A percentile compares a stretch with the other conserved stretches of the same genome.
These are phyloP conservation scores for Dicentrarchus labrax DNA, from an alignment of 2,113 vertebrate genomes.

Conservation along the genomic window DNA sequence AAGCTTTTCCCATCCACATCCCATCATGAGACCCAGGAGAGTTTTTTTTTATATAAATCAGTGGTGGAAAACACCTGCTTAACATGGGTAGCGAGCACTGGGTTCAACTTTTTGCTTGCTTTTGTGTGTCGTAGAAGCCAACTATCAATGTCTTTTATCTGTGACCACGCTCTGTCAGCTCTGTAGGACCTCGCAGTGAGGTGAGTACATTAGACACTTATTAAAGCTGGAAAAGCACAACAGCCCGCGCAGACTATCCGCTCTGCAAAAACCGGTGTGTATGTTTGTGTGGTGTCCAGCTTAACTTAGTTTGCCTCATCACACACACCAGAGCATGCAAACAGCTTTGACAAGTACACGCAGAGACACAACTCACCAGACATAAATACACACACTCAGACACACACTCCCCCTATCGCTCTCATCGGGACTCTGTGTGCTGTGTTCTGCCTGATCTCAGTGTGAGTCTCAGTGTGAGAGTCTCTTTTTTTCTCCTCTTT, in stretches of 20 bases:
- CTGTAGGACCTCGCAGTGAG: conserved; percentile 34
- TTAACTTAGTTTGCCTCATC: conserved; percentile 50
- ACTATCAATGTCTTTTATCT: conserved; percentile 35
- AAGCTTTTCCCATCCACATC: background rate
- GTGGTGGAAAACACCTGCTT: background rate
- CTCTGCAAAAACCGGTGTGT: conserved; percentile 14
- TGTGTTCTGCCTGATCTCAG: conserved; percentile 64
- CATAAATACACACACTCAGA: conserved; percentile 35
- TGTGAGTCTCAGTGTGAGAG: conserved; percentile 56
- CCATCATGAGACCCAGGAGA: background rate
- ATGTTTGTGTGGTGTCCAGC: conserved; percentile 40
- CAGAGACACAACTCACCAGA: conserved; percentile 50
- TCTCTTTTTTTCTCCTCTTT: conserved; percentile 44
- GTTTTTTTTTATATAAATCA: background rate
- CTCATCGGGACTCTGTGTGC: conserved; percentile 57
- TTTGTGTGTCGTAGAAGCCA: conserved; percentile 28
- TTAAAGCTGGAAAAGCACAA: conserved; percentile 55
- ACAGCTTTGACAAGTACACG: conserved; percentile 66
- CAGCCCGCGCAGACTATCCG: background rate
- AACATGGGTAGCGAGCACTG: background rate
- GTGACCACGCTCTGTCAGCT: conserved; percentile 10
- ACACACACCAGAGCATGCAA: conserved; percentile 58
- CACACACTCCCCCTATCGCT: conserved; percentile 36
- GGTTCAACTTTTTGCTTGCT: conserved; percentile 22
- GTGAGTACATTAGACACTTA: conserved; percentile 58